A percentile compares a stretch with the other conserved stretches of the same genome.
Evolutionary conservation across 2,888 invertebrate genomes (phyloP).

Genomic region (Hecatera dysodea): DNA sequence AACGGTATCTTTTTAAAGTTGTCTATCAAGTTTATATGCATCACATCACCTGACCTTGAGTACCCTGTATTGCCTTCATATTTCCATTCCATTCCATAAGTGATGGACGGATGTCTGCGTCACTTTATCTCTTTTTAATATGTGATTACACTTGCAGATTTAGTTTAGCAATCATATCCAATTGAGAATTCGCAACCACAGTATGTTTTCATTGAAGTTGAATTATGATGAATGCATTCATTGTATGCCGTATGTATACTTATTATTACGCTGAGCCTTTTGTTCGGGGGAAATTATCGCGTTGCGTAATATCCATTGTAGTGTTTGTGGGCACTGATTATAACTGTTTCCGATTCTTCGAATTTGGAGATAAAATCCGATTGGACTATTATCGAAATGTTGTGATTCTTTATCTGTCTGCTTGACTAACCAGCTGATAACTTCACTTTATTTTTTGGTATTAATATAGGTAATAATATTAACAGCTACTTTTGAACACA

Average conservation of each 20-base stretch:
- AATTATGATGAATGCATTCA: slow-evolving; percentile 83
- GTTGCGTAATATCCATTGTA: slow-evolving; percentile 80
- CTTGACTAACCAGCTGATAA: not conserved
- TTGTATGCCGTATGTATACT: slow-evolving; percentile 75
- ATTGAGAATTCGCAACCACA: slow-evolving; percentile 77
- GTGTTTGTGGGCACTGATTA: slow-evolving; percentile 71
- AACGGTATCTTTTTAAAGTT: slow-evolving; percentile 18
- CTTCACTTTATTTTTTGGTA: not conserved
- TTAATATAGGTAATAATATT: too few species aligned
- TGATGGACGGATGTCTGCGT: slow-evolving; percentile 37
- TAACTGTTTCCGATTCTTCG: slow-evolving; percentile 63
- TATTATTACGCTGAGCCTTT: slow-evolving; percentile 79
- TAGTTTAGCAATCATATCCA: slow-evolving; percentile 72
- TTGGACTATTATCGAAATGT: slow-evolving; percentile 54
- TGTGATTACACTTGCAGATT: slow-evolving; percentile 50
- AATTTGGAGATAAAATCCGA: slow-evolving; percentile 59
- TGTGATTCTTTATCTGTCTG: not conserved
- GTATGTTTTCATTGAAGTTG: slow-evolving; percentile 80
- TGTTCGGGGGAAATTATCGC: slow-evolving; percentile 82
- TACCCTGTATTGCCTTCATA: slow-evolving; percentile 1
- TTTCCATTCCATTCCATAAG: slow-evolving; percentile 45
- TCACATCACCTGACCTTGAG: slow-evolving; percentile 40
- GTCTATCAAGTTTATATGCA: slow-evolving; percentile 31
- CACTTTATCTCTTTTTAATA: slow-evolving; percentile 59
- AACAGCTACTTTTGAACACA: too few species aligned